Base-by-base conservation (phyloP, 2,888 invertebrate species). In the Anodontia alba region DNA sequence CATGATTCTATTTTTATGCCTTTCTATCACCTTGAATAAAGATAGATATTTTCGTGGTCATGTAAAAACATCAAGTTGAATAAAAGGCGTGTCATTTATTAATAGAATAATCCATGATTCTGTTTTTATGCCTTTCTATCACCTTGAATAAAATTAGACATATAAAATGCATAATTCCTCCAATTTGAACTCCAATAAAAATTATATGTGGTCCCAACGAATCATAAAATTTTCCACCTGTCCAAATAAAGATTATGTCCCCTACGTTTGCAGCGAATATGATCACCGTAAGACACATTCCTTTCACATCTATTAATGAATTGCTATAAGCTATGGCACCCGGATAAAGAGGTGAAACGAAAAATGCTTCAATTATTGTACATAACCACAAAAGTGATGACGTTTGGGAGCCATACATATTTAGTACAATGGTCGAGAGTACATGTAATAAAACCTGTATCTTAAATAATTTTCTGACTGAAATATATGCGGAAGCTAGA, bases 251-350 rank as follows among this genome's bases (percentile, higher is more conserved):
- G 10, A 31, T 38, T 20, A 79, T 33, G 23, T 79, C 79, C 23
- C 79, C 79, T 26, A 79, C 38, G 49, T 51, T 67, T 23, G 75
- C 49, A 17, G 75, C 23, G 20, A 79, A 70, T 29, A 46, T 54
- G 43, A 75, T 79, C 20, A 79, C 70, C 72, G 71, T 79, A n/a
- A 79, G 49, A 31, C 75, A 75, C 12, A 79, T 49, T 17, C 79
- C 79, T 7, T 70, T 75, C n/a, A 79, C 46, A 38, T 79, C 75
- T 3, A 79, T 66, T 17, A 71, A 49, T 1, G 79, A 75, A 29
- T 75, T 79, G 2, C 71, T 46, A 49, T 75, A 79, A 26, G 79
- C 74, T 12, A 79, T 79, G 10, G 42, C 79, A 7, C 43, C 49
- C 15, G 79, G 69, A 26, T 49, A 79, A 26, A 79, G 57, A 0